Conservation (phyloP, 1,140 invertebrate species). For the Bombus soroeensis region DNA sequence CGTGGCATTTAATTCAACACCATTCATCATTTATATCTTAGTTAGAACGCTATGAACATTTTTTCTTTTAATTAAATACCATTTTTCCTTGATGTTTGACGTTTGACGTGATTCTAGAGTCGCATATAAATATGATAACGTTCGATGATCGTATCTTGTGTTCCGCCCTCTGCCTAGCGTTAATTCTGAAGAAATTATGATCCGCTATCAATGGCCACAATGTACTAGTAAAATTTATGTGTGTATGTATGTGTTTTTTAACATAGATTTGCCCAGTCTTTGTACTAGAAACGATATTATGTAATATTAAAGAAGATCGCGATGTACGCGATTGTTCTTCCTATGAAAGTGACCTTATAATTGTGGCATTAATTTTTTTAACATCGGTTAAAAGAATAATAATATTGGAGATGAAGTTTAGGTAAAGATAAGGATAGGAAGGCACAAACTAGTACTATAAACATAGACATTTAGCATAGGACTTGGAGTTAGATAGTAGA, state of each 20-base stretch:
- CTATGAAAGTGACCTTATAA: not conserved
- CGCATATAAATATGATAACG: not conserved
- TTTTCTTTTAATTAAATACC: too few species aligned
- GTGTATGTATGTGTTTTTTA: slow-evolving; percentile 29
- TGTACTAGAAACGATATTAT: slow-evolving; percentile 38
- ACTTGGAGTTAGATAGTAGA: too few species aligned
- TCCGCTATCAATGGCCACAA: not conserved
- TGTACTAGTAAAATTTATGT: not conserved
- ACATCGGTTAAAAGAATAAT: too few species aligned
- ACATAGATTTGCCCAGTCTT: slow-evolving; percentile 32
- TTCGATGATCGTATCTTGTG: not conserved
- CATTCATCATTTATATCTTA: not conserved
- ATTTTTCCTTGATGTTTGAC: not conserved
- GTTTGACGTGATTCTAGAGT: too few species aligned
- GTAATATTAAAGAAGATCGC: slow-evolving; percentile 41
- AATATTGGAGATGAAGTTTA: not conserved
- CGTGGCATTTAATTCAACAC: not conserved
- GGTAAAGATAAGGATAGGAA: not conserved
- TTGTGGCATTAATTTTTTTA: not conserved
- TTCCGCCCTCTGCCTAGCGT: not conserved
- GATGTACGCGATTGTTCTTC: not conserved
- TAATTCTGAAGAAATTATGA: slow-evolving; percentile 6
- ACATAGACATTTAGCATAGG: too few species aligned
- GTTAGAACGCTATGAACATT: not conserved
- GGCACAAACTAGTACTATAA: not conserved